Percentiles rank a stretch among this genome's conserved stretches.
Conservation (phyloP, 2,113 vertebrate species). For the Peromyscus maniculatus region DNA sequence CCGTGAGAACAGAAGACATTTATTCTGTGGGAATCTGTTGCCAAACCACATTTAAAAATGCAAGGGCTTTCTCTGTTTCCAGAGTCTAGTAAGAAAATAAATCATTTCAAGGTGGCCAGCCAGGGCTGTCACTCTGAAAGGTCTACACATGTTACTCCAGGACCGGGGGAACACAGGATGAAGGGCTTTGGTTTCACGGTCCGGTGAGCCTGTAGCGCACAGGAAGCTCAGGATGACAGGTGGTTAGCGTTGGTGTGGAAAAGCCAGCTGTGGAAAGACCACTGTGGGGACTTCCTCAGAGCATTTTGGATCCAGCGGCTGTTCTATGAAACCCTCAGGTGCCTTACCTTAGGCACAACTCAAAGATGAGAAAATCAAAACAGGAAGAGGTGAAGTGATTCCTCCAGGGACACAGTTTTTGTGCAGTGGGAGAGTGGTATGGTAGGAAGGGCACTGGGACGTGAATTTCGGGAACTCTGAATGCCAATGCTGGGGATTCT, state of each 20-base stretch:
- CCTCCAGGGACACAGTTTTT: neutral
- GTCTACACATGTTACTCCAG: neutral
- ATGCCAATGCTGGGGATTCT: neutral
- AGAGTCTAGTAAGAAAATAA: conserved; percentile 36
- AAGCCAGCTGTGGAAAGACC: neutral
- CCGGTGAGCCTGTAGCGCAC: neutral
- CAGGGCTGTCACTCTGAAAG: neutral
- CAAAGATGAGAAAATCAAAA: conserved; percentile 42
- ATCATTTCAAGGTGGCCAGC: conserved; percentile 28
- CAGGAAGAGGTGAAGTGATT: neutral
- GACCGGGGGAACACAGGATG: neutral
- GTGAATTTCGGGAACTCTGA: conserved; percentile 24
- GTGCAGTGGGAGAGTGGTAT: neutral
- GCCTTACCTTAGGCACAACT: neutral
- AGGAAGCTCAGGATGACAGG: neutral
- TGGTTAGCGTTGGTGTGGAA: neutral
- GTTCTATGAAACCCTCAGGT: neutral
- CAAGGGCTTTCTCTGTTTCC: conserved; percentile 51
- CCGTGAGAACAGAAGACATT: conserved; percentile 42
- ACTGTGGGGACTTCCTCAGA: neutral
- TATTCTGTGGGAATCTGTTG: conserved; percentile 50
- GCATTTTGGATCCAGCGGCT: neutral
- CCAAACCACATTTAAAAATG: conserved; percentile 11
- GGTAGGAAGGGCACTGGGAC: neutral
- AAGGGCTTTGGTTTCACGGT: conserved; percentile 27